A percentile compares a stretch with the other conserved stretches of the same genome.
phyloP scores from a whole-genome alignment of 64 coral and sea anemone species.

The Actinia tenebrosa region DNA sequence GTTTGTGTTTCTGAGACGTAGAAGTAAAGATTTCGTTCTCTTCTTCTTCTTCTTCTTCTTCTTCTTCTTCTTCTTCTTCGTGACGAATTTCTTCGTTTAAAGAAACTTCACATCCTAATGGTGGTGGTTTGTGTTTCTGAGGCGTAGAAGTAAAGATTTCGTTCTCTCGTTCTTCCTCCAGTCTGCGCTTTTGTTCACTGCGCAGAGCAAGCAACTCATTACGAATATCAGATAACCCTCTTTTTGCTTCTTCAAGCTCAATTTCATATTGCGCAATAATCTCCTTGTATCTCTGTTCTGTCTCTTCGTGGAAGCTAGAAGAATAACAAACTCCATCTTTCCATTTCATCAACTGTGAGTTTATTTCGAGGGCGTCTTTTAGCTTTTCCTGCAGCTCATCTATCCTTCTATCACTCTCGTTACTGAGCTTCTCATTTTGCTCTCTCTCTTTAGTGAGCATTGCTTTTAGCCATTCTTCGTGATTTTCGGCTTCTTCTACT shows the following conservation, averaged over 20 bases:
- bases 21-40: neutral
- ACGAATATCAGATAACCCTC: neutral
- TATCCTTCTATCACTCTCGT: neutral
- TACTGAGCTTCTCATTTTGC: neutral
- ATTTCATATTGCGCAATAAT: constrained; percentile 13
- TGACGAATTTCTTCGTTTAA: neutral
- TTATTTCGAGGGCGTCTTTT: neutral
- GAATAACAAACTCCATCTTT: neutral
- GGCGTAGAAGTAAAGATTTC: neutral
- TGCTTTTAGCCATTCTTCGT: neutral
- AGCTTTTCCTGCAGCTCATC: constrained; percentile 3
- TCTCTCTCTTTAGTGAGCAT: neutral
- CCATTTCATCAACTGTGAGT: neutral
- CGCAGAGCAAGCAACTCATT: neutral
- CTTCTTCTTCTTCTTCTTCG: neutral
- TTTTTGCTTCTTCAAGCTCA: neutral
- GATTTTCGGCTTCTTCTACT: neutral
- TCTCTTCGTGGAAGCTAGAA: neutral
- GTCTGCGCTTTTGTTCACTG: neutral
- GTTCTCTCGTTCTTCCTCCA: neutral
- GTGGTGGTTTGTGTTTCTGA: neutral
- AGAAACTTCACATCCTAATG: neutral
- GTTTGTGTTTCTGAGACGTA: neutral
- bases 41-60: neutral
- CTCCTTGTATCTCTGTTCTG: neutral